Conservation (phyloP, 92 coral and sea anemone species). For the Bergia puertoricense region DNA sequence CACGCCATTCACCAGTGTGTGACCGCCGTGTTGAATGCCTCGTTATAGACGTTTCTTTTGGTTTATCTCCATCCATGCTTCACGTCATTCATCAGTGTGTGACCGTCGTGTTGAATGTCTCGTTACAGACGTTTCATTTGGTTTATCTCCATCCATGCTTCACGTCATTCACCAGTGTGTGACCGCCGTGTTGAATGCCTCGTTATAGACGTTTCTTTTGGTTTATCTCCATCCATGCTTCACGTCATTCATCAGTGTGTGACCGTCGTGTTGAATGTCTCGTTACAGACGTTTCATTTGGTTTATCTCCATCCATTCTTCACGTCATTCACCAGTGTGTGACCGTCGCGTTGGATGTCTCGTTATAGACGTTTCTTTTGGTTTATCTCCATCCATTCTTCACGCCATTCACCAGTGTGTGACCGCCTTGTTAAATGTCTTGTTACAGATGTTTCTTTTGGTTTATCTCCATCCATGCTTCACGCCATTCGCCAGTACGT, state of each 20-base stretch:
- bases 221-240: no score
- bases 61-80: slow-evolving; percentile 72
- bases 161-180: slow-evolving; percentile 37
- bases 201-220: no score
- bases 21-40: slow-evolving; percentile 1
- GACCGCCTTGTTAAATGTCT: not conserved
- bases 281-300: no score
- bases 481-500: slow-evolving; percentile 68
- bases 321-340: no score
- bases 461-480: slow-evolving; percentile 78
- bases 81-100: slow-evolving; percentile 66
- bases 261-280: not conserved
- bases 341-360: not conserved
- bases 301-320: no score
- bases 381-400: no score
- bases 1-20: slow-evolving; percentile 67
- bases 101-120: not conserved
- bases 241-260: slow-evolving; percentile 37
- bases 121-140: no score
- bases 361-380: slow-evolving; percentile 63
- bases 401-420: slow-evolving; percentile 67
- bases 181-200: not conserved
- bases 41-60: no score
- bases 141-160: no score
- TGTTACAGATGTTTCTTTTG: slow-evolving; percentile 69